Conservation (phyloP, 2,888 invertebrate species). For the Lasioglossum malachurum region DNA sequence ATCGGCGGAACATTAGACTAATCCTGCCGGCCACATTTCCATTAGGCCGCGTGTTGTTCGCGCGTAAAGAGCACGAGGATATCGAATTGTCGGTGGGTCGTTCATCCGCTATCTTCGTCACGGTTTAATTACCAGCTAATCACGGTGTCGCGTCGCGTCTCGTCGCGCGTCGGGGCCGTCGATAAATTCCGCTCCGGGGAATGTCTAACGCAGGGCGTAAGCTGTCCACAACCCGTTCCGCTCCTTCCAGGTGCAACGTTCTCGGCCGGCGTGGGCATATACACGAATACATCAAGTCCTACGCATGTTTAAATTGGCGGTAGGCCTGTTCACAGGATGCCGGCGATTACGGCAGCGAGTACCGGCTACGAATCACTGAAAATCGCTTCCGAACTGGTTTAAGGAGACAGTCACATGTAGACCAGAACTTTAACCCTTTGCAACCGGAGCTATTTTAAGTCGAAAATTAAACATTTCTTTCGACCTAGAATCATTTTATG, state of each 20-base stretch:
- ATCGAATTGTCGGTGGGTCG: slow-evolving; percentile 23
- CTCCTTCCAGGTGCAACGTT: slow-evolving; percentile 50
- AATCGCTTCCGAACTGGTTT: slow-evolving; percentile 42
- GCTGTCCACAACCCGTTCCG: slow-evolving; percentile 31
- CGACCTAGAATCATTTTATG: too few relatives aligned
- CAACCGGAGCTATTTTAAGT: too few relatives aligned
- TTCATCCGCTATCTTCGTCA: slow-evolving; percentile 10
- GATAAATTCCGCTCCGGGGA: slow-evolving; percentile 28
- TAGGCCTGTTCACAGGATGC: slow-evolving; percentile 37
- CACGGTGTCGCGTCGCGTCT: slow-evolving; percentile 1
- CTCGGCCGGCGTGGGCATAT: slow-evolving; percentile 44
- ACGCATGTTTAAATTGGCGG: slow-evolving; percentile 47
- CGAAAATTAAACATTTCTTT: too few relatives aligned
- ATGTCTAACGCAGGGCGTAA: not conserved
- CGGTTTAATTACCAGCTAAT: slow-evolving; percentile 50
- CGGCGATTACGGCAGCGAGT: slow-evolving; percentile 42
- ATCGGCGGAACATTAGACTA: slow-evolving; percentile 13
- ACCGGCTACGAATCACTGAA: slow-evolving; percentile 38
- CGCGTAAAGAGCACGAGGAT: not conserved
- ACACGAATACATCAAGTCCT: slow-evolving; percentile 40
- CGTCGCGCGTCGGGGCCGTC: not conserved
- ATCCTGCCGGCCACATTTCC: not conserved
- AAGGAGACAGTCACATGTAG: not conserved
- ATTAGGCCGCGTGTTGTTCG: not conserved
- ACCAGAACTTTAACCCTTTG: too few relatives aligned